phyloP scores from a whole-genome alignment of 2,797 vertebrate genomes.

The Anguilla anguilla region DNA sequence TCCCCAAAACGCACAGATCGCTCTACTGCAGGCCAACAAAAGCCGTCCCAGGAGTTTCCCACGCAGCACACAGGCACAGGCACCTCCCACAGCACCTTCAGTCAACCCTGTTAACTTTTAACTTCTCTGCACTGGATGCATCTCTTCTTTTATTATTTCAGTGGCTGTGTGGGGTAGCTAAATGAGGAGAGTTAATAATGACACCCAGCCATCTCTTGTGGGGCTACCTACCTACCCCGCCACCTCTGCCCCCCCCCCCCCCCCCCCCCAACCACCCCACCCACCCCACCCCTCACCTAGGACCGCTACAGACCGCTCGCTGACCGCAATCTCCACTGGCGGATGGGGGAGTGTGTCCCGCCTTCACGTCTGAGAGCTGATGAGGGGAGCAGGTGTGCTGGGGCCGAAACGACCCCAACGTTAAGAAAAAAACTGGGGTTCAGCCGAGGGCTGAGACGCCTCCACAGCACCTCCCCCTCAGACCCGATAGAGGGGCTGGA shows the following conservation, averaged over 20 bases:
- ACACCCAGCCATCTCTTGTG: not conserved
- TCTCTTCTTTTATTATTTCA: not conserved
- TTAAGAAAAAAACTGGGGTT: slow-evolving; percentile 49
- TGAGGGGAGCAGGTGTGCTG: slow-evolving; percentile 78
- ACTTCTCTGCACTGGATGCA: not conserved
- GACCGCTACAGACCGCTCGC: not conserved
- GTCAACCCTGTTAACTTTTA: not conserved
- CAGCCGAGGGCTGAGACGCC: slow-evolving; percentile 48
- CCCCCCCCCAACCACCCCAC: no score
- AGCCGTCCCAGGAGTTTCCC: not conserved
- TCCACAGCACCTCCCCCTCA: slow-evolving; percentile 51
- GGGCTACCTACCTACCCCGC: no score
- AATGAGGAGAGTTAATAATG: not conserved
- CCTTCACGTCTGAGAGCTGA: slow-evolving; percentile 56
- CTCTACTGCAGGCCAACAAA: not conserved
- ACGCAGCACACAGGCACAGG: not conserved
- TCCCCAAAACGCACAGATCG: no score
- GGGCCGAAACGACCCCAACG: slow-evolving; percentile 66
- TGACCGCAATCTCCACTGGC: not conserved
- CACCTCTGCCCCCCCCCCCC: no score
- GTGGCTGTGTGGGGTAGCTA: not conserved
- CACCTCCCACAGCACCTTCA: not conserved
- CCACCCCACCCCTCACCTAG: no score
- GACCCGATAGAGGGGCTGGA: slow-evolving; percentile 37
- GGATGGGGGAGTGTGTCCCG: not conserved